These are phyloP conservation scores for Phyto melanocephala DNA, from an alignment of 2,888 invertebrate species.

Conservation along the genomic window DNA sequence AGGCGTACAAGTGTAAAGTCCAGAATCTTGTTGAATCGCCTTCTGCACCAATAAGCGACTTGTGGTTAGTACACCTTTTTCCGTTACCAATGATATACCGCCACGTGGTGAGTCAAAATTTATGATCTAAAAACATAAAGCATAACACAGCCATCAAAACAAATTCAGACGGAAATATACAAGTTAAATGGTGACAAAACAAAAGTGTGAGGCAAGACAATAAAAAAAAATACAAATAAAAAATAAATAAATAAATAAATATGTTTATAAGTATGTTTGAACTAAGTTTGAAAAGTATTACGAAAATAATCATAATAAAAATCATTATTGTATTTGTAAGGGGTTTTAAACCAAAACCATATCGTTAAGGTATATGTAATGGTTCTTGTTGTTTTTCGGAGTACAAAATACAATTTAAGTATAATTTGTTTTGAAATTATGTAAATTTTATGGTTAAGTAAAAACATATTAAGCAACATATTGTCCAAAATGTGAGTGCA, in stretches of 20 bases:
- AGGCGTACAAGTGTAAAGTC: conserved; percentile 90
- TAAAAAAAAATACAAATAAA: too few relatives aligned
- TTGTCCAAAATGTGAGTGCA: neutral
- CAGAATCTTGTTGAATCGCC: conserved; percentile 88
- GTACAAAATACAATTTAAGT: conserved; percentile 6
- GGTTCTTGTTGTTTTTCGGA: neutral
- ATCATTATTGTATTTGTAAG: conserved; percentile 1
- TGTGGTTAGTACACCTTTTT: conserved; percentile 90
- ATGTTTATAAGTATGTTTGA: conserved; percentile 38
- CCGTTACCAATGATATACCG: conserved; percentile 91
- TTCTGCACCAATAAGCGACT: conserved; percentile 90
- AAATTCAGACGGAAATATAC: too few relatives aligned
- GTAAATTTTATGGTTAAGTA: conserved; percentile 33
- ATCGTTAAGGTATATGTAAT: neutral
- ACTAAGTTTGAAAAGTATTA: conserved; percentile 30
- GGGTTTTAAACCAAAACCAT: too few relatives aligned
- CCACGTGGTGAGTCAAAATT: conserved; percentile 94
- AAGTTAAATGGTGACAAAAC: neutral
- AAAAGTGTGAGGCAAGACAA: conserved; percentile 27
- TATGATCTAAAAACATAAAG: conserved; percentile 83
- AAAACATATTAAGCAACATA: neutral
- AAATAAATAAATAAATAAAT: conserved; percentile 24
- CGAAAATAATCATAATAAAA: conserved; percentile 1
- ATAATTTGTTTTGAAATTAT: conserved; percentile 44
- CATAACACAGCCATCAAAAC: too few relatives aligned